Evolutionary conservation across 2,888 invertebrate genomes (phyloP), one percentile per base, ranked within the genome.

Genomic region (Villa cingulata): DNA sequence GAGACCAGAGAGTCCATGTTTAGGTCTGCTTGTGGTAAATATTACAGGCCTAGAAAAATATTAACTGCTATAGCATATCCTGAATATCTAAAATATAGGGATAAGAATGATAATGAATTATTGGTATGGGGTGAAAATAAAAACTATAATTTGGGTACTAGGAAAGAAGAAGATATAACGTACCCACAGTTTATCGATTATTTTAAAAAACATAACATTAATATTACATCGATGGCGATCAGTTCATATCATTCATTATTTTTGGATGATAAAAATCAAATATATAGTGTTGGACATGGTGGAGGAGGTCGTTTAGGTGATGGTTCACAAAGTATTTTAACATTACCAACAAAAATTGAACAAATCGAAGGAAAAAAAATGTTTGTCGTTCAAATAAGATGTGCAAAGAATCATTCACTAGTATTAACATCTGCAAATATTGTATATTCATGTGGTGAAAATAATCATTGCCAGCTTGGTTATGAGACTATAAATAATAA

Each of bases 71-170:
- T n/a, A n/a, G n/a, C n/a, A n/a, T n/a, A n/a, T n/a, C n/a, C n/a
- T n/a, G n/a, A n/a, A n/a, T n/a, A n/a, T n/a, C n/a, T n/a, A n/a
- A n/a, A n/a, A n/a, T n/a, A n/a, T n/a, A n/a, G n/a, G n/a, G n/a
- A n/a, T n/a, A n/a, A n/a, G n/a, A n/a, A n/a, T 41, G 59, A 58
- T 29, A 64, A 60, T 52, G 84, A 88, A 59, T 76, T 81, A 0
- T 85, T 85, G 55, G 81, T 83, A 1, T 91, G 89, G 88, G 91
- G 91, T 12, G 79, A 77, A 36, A 91, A 92, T 66, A 76, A 78
- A 37, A 91, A 90, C 66, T 86, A 85, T 62, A 86, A 85, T 4
- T 72, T 90, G 10, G 91, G 90, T 2, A 79, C 82, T 23, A 78
- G 79, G 45, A 73, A 78, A 41, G 79, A 82, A 57, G 76, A 83